phyloP scores from a whole-genome alignment of 2,113 vertebrate species.

The Urocitellus parryii region DNA sequence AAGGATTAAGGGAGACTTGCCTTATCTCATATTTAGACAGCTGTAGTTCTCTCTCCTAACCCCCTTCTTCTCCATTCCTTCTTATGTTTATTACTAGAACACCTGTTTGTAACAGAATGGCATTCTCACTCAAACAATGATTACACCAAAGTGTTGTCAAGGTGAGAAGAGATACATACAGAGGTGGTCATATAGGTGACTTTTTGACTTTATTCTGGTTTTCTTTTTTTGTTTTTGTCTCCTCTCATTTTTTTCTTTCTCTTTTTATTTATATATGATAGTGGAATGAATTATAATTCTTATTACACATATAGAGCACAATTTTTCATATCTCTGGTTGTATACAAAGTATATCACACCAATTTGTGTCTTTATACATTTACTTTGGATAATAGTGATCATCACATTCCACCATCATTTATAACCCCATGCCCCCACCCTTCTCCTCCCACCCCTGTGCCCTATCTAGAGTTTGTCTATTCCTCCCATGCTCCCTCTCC shows the following conservation, averaged over 20 bases:
- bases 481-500: no score
- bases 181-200: not conserved
- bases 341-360: no score
- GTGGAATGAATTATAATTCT: no score
- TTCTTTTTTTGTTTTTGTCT: not conserved
- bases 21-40: not conserved
- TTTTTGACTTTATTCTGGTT: not conserved
- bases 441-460: no score
- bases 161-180: not conserved
- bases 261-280: no score
- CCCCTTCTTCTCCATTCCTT: not conserved
- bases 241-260: not conserved
- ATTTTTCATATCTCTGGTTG: no score
- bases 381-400: no score
- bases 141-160: not conserved
- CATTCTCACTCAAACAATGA: not conserved
- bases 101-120: not conserved
- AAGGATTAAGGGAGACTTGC: constrained; percentile 35
- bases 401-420: no score
- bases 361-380: no score
- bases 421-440: no score
- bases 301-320: no score
- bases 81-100: not conserved
- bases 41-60: not conserved
- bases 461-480: no score